Evolutionary conservation across 53 echinoderm and acorn worm genomes (phyloP).

Genomic region (Paelopatides confundens): DNA sequence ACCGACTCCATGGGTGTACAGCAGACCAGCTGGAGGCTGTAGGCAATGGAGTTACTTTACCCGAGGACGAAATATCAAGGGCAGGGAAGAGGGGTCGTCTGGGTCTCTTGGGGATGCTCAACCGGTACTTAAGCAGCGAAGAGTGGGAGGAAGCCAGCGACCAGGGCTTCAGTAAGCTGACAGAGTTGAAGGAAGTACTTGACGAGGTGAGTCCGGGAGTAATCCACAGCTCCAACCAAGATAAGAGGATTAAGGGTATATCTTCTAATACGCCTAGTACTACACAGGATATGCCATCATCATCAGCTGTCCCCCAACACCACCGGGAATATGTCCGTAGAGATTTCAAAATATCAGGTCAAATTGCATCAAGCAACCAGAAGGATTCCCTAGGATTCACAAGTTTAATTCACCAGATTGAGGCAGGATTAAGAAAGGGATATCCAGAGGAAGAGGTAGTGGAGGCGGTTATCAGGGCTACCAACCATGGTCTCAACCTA

Average conservation of each 20-base stretch:
- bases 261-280: background rate
- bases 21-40: constrained; percentile 16
- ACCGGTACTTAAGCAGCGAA: constrained; percentile 44
- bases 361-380: background rate
- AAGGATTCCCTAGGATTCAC: background rate
- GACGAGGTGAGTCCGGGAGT: background rate
- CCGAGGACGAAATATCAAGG: constrained; percentile 9
- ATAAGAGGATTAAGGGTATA: background rate
- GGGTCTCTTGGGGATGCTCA: constrained; percentile 8
- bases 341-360: constrained; percentile 4
- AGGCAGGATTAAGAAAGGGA: background rate
- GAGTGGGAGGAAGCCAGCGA: constrained; percentile 22
- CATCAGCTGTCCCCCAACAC: background rate
- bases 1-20: background rate
- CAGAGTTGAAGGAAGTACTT: background rate
- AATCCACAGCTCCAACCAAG: too few species aligned
- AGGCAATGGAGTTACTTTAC: background rate
- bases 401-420: constrained; percentile 5
- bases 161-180: background rate
- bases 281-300: background rate
- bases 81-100: constrained; percentile 19
- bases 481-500: background rate
- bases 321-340: background rate
- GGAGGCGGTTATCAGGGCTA: constrained; percentile 18
- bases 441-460: constrained; percentile 22